Conservation (phyloP, 1,140 invertebrate genomes). For the Neocloeon triangulifer region DNA sequence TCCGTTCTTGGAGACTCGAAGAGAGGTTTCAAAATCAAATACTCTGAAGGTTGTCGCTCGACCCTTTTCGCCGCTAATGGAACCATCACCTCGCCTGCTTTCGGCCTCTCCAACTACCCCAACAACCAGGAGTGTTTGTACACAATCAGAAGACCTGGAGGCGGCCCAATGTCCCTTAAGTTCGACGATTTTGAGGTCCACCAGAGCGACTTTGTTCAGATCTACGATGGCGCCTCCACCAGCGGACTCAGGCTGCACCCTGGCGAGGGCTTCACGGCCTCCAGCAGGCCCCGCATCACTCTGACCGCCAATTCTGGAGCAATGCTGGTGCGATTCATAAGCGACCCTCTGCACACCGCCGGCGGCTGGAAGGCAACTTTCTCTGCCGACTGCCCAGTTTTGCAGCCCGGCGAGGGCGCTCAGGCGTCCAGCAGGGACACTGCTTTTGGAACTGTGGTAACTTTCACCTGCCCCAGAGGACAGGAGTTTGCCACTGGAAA, state of each 20-base stretch:
- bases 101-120: slow-evolving; percentile 59
- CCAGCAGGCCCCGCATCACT: slow-evolving; percentile 57
- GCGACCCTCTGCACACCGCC: slow-evolving; percentile 65
- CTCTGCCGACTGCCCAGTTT: slow-evolving; percentile 75
- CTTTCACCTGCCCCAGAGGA: slow-evolving; percentile 76
- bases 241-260: slow-evolving; percentile 70
- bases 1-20: slow-evolving; percentile 69
- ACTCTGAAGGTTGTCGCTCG: slow-evolving; percentile 66
- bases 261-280: slow-evolving; percentile 65
- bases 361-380: slow-evolving; percentile 76
- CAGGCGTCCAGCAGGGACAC: slow-evolving; percentile 77
- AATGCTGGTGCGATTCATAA: slow-evolving; percentile 69
- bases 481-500: slow-evolving; percentile 88
- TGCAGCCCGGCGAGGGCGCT: slow-evolving; percentile 65
- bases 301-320: slow-evolving; percentile 80
- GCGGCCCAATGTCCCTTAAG: slow-evolving; percentile 64
- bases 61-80: slow-evolving; percentile 60
- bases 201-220: slow-evolving; percentile 65
- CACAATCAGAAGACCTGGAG: slow-evolving; percentile 59
- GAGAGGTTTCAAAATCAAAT: slow-evolving; percentile 77
- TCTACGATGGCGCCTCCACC: slow-evolving; percentile 70
- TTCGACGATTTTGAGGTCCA: slow-evolving; percentile 72
- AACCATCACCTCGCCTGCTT: slow-evolving; percentile 70
- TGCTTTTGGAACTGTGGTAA: slow-evolving; percentile 72
- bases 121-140: slow-evolving; percentile 82